A percentile compares a stretch with the other conserved stretches of the same genome.
Evolutionary conservation across 2,888 invertebrate genomes (phyloP).

Genomic region (Loripinus fragilis): DNA sequence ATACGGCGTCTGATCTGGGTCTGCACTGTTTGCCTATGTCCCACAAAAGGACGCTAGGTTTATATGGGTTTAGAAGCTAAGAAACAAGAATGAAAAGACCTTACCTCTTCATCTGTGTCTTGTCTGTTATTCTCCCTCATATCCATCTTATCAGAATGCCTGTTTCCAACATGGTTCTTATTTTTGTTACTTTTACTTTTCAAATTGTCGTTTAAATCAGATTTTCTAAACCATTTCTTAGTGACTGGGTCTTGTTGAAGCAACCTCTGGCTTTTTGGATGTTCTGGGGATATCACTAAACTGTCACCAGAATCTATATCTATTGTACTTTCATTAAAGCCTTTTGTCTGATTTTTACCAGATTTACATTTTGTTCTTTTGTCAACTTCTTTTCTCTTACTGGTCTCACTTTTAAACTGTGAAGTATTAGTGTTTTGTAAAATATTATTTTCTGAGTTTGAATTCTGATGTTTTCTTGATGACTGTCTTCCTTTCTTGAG

Average conservation of each 20-base stretch:
- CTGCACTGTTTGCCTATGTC: too few species aligned
- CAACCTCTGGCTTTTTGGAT: not conserved
- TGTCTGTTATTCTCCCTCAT: too few species aligned
- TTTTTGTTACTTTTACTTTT: not conserved
- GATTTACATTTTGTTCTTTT: not conserved
- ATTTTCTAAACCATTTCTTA: conserved; percentile 11
- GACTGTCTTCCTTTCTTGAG: too few species aligned
- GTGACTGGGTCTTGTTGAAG: conserved; percentile 3
- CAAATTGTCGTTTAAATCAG: not conserved
- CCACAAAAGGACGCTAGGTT: too few species aligned
- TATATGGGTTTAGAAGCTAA: too few species aligned
- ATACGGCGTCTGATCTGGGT: too few species aligned
- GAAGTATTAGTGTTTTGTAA: too few species aligned
- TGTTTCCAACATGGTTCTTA: not conserved
- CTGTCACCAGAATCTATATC: not conserved
- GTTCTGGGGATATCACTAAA: not conserved
- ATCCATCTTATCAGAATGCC: not conserved
- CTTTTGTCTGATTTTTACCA: not conserved
- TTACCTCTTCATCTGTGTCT: too few species aligned
- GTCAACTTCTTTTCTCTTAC: not conserved
- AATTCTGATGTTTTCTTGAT: too few species aligned
- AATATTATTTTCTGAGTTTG: too few species aligned
- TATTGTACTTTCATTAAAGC: not conserved
- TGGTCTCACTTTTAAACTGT: too few species aligned
- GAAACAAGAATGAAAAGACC: too few species aligned